Evolutionary conservation across 2,888 invertebrate species (phyloP).

Genomic region (Polia nebulosa): DNA sequence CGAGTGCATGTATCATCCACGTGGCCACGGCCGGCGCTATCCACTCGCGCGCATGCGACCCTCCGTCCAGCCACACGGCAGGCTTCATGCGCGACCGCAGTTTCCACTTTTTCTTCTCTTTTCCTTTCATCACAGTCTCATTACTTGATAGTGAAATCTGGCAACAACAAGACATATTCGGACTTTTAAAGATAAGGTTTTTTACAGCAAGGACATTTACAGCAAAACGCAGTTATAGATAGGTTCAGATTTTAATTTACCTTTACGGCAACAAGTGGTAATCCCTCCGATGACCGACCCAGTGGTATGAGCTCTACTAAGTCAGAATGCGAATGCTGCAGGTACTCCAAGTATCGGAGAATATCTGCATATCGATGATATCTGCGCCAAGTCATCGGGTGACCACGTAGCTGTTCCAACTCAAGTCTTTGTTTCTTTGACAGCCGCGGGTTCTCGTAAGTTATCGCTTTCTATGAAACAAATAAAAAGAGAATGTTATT

Average conservation of each 20-base stretch:
- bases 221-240: too few relatives aligned
- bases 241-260: slow-evolving; percentile 80
- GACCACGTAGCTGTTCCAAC: slow-evolving; percentile 90
- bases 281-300: slow-evolving; percentile 94
- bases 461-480: slow-evolving; percentile 91
- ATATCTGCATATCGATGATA: slow-evolving; percentile 94
- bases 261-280: slow-evolving; percentile 93
- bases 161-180: slow-evolving; percentile 31
- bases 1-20: slow-evolving; percentile 93
- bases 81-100: slow-evolving; percentile 91
- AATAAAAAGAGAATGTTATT: slow-evolving; percentile 24
- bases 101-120: slow-evolving; percentile 87
- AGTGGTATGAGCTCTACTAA: slow-evolving; percentile 93
- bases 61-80: slow-evolving; percentile 96
- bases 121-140: slow-evolving; percentile 72
- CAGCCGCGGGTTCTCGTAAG: slow-evolving; percentile 92
- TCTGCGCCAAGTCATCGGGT: slow-evolving; percentile 93
- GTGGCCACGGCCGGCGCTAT: slow-evolving; percentile 94
- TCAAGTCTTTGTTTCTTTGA: slow-evolving; percentile 92
- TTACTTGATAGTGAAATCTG: slow-evolving; percentile 83
- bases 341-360: slow-evolving; percentile 92
- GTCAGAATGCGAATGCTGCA: slow-evolving; percentile 92
- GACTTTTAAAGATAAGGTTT: not conserved
- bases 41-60: slow-evolving; percentile 95
- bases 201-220: too few relatives aligned